phyloP scores from a whole-genome alignment of 2,888 invertebrate genomes.

The Sipha maydis region DNA sequence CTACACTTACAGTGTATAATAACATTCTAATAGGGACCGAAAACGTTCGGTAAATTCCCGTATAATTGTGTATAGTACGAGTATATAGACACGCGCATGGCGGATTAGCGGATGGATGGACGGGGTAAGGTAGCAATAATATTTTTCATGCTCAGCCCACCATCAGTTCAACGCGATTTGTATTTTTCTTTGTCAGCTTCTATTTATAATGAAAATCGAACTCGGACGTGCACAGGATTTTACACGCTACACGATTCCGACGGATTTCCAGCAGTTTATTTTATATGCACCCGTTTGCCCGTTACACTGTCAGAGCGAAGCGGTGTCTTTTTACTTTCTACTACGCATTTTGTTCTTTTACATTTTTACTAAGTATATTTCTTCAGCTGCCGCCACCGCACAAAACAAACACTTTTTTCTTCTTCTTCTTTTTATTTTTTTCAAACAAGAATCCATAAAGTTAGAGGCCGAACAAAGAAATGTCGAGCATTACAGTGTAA shows the following conservation, averaged over 20 bases:
- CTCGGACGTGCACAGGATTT: slow-evolving; percentile 18
- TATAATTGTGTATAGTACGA: neutral
- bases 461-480: slow-evolving; percentile 53
- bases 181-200: neutral
- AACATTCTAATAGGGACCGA: neutral
- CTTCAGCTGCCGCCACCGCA: slow-evolving; percentile 16
- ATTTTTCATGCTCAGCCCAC: neutral
- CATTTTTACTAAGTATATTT: slow-evolving; percentile 45
- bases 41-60: slow-evolving; percentile 1
- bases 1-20: neutral
- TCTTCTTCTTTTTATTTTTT: slow-evolving; percentile 26
- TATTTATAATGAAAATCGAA: slow-evolving; percentile 37
- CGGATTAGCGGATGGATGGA: too few relatives aligned
- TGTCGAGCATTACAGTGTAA: slow-evolving; percentile 46
- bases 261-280: slow-evolving; percentile 11
- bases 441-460: slow-evolving; percentile 41
- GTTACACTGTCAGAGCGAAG: slow-evolving; percentile 4
- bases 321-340: neutral
- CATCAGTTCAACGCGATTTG: neutral
- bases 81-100: neutral
- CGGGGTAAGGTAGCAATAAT: neutral
- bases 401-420: slow-evolving; percentile 54
- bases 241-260: neutral
- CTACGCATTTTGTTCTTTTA: slow-evolving; percentile 32
- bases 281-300: neutral